These are phyloP conservation scores for Sclerodermus sp. DNA, from an alignment of 2,888 invertebrate genomes.

Conservation along the genomic window DNA sequence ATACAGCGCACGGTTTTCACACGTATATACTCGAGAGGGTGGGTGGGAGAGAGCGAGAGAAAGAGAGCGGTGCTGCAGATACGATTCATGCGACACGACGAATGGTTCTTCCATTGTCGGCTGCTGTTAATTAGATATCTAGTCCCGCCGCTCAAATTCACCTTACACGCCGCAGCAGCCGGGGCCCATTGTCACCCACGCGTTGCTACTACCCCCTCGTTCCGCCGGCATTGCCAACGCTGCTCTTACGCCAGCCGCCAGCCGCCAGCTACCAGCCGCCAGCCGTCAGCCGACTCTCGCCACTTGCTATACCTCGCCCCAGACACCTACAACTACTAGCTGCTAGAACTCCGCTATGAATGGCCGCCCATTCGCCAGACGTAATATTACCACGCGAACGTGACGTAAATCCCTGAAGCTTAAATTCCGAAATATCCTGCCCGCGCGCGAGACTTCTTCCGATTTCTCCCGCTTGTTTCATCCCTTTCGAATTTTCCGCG, in stretches of 20 bases:
- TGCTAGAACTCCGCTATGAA: slow-evolving; percentile 32
- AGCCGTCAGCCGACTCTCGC: too few species aligned
- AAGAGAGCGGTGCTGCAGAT: slow-evolving; percentile 28
- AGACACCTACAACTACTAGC: slow-evolving; percentile 8
- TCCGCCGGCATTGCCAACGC: slow-evolving; percentile 2
- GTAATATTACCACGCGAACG: slow-evolving; percentile 41
- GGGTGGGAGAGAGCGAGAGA: slow-evolving; percentile 11
- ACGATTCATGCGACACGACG: slow-evolving; percentile 50
- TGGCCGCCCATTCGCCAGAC: slow-evolving; percentile 29
- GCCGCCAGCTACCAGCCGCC: too few species aligned
- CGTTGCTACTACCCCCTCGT: slow-evolving; percentile 5
- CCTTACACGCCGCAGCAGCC: slow-evolving; percentile 35
- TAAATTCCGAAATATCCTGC: neutral
- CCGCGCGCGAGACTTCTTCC: slow-evolving; percentile 1
- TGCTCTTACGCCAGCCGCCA: slow-evolving; percentile 27
- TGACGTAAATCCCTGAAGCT: slow-evolving; percentile 40
- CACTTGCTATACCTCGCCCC: too few species aligned
- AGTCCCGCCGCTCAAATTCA: slow-evolving; percentile 52
- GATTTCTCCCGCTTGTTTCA: neutral
- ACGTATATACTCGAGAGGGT: neutral
- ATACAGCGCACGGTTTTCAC: neutral
- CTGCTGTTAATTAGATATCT: slow-evolving; percentile 56
- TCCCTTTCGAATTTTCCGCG: slow-evolving; percentile 4
- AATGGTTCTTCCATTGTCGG: slow-evolving; percentile 53
- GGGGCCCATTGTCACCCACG: slow-evolving; percentile 26